phyloP scores from a whole-genome alignment of 2,797 vertebrate species.

The Pangasius krempfi region DNA sequence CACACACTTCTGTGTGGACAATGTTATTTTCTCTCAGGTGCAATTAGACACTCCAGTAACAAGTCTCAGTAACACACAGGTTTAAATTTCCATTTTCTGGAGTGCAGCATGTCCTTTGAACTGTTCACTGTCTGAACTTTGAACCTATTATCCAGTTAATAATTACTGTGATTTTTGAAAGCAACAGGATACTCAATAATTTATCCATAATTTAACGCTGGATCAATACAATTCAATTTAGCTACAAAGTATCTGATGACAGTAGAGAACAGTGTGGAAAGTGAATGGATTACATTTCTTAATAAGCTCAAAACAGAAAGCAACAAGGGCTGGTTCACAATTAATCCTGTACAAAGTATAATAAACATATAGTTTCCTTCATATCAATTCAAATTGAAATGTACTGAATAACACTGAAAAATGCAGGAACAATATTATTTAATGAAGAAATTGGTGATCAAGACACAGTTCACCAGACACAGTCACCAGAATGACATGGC shows the following conservation, averaged over 20 bases:
- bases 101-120: not conserved
- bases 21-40: not conserved
- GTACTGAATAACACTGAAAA: not conserved
- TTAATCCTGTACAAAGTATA: not conserved
- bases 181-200: not conserved
- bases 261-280: not conserved
- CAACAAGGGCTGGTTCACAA: not conserved
- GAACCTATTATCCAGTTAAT: slow-evolving; percentile 1
- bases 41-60: not conserved
- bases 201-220: not conserved
- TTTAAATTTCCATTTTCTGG: slow-evolving; percentile 5
- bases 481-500: not conserved
- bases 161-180: not conserved
- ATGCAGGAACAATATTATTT: not conserved
- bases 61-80: slow-evolving; percentile 34
- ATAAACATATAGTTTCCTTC: not conserved
- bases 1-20: not conserved
- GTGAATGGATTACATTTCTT: not conserved
- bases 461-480: not conserved
- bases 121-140: slow-evolving; percentile 22
- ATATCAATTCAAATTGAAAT: not conserved
- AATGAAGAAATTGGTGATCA: not conserved
- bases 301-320: not conserved
- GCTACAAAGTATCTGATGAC: not conserved
- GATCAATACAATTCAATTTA: slow-evolving; percentile 14